Evolutionary conservation across 1,140 invertebrate genomes (phyloP).

Genomic region (Centruroides sculpturatus): DNA sequence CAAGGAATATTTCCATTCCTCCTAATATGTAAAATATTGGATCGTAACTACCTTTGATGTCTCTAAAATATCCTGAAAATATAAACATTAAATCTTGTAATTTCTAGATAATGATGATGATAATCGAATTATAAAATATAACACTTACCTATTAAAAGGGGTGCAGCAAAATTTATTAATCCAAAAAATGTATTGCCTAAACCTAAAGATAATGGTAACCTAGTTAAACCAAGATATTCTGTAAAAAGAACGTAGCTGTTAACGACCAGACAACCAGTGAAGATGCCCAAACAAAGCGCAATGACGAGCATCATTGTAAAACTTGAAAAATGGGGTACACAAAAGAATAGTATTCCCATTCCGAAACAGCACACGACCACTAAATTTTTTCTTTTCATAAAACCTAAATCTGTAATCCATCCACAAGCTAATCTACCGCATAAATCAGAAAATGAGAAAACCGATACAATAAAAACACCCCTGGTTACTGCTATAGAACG

Average conservation of each 20-base stretch:
- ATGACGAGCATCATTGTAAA: not conserved
- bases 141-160: conserved; percentile 15
- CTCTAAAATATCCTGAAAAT: conserved; percentile 6
- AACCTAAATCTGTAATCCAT: conserved; percentile 14
- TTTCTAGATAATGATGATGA: too few relatives aligned
- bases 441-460: conserved; percentile 15
- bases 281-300: conserved; percentile 1
- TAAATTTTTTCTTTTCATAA: conserved; percentile 13
- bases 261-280: conserved; percentile 10
- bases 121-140: too few relatives aligned
- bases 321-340: not conserved
- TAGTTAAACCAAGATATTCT: conserved; percentile 13
- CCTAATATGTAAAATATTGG: too few relatives aligned
- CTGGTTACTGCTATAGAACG: conserved; percentile 3
- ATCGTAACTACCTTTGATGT: conserved; percentile 1
- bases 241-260: conserved; percentile 15
- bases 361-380: conserved; percentile 7
- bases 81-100: not conserved
- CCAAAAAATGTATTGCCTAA: conserved; percentile 8
- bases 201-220: conserved; percentile 12
- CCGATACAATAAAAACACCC: conserved; percentile 13
- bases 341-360: conserved; percentile 3
- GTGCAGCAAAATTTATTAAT: conserved; percentile 8
- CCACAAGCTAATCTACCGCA: conserved; percentile 13
- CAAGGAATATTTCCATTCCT: too few relatives aligned